Evolutionary conservation across 1,140 invertebrate species (phyloP), one percentile per base, ranked within the genome.

Genomic region (Charaxes varanes): DNA sequence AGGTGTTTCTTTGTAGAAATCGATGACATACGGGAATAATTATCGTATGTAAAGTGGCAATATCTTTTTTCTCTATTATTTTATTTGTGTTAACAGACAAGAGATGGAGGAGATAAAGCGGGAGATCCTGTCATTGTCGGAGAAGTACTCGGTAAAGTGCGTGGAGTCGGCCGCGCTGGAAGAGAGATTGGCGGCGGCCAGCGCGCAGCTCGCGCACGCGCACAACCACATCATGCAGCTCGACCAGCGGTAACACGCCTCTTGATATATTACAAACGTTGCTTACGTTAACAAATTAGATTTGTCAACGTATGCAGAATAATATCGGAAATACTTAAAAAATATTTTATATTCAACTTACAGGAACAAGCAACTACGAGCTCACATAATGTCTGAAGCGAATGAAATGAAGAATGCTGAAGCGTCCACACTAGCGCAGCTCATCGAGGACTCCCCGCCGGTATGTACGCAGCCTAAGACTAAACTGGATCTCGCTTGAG

Each of bases 111-210:
- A 93, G 67, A 92, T 96, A 31, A 91, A 93, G 45, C 87, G 90
- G 47, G 94, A 97, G 76, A 93, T 97, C 58, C 82, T 95, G 11
- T 94, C 93, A 7, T 85, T 97, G 28, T 95, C 94, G 1, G 92
- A 96, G 50, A 94, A 95, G 62, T 95, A 97, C 78, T 96, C 94
- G 1, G 89, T 93, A 5, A 97, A 97, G 72, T 97, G 95, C 80
- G 89, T 97, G 27, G 94, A 97, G 73, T 93, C 93, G 6, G 93
- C 94, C 0, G 89, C 92, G 11, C 76, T 96, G 22, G 93, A 96
- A 62, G 94, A 96, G 72, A 91, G 94, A 65, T 86, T 96, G 12
- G 89, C 91, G 32, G 80, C 87, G 15, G 86, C 93, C 34, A 91
- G 89, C n/a, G 89, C 91, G 52, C 92, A 94, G 74, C 78, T 95